Evolutionary conservation across 2,113 vertebrate species (phyloP), one percentile per base, ranked within the genome.

Genomic region (Rhombomys opimus): DNA sequence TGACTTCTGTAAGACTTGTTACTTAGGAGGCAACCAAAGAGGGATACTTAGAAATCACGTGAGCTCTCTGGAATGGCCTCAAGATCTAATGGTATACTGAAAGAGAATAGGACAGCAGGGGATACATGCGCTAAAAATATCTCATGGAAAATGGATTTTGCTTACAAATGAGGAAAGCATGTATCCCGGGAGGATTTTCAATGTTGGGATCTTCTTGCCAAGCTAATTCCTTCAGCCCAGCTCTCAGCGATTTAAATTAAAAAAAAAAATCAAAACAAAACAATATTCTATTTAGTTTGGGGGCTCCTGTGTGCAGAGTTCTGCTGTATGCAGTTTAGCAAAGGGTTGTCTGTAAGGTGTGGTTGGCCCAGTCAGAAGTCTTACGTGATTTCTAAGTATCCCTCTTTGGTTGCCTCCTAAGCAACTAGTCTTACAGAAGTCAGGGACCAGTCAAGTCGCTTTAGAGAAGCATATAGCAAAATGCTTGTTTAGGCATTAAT

Each of bases 121-220:
- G 96, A 98, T 98, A 97, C 95, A 93, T 25, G 70, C 8, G 76
- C 98, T 98, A 98, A 98, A 98, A 98, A 98, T 98, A 98, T 54
- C 96, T 94, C 85, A n/a, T 52, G 77, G 97, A 98, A 98, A 98
- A 98, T 98, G 96, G 97, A 95, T 97, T 97, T 97, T 98, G 98
- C 96, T 97, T 97, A 96, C 97, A 98, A 97, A 92, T 94, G 87
- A 98, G 90, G 94, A 96, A 97, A 98, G 91, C 85, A 97, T 97
- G 92, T 97, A 98, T 98, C 97, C 97, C 97, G 86, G 20, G 10
- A 97, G 96, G 52, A 75, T 96, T 98, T 97, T 93, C 96, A 98
- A 89, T 94, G 93, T 93, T 20, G 92, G 91, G 52, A 95, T 96
- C 93, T 91, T 95, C 98, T 94, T 89, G 61, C 97, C 93, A 96